Evolutionary conservation across 2,888 invertebrate species (phyloP), one percentile per base, ranked within the genome.

Genomic region (Aspidiotus rigidus): DNA sequence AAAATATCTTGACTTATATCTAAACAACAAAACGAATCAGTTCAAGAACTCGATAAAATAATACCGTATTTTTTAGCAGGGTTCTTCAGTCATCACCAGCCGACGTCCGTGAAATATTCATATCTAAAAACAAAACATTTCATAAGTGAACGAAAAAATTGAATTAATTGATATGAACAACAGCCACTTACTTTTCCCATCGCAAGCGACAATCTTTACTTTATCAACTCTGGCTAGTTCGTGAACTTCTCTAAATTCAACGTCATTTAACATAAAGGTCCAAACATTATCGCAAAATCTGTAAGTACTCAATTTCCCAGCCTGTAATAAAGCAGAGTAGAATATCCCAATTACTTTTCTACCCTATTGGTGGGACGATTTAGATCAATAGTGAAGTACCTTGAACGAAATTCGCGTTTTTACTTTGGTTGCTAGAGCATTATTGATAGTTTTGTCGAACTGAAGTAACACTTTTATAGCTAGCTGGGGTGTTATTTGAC

Each of bases 201-300:
- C 96, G 81, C 96, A 97, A 6, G 96, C 96, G 64, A 97, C 96
- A 79, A 97, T 94, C 83, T 97, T 97, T 13, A 97, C 92, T 82
- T 93, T 93, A 77, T 93, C 93, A 63, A 93, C 92, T 80, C 88
- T 88, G 11, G 90, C 90, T 72, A 94, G 86, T 78, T 95, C 94
- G 77, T 93, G 92, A 0, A 93, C 90, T 79, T 98, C 97, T 74
- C 93, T 84, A 77, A 98, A 97, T 78, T 98, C 97, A 9, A 97
- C 97, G 80, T 97, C 93, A 77, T 95, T 95, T 75, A 99, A 83
- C 85, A 99, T 93, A 77, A 99, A 94, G 7, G 99, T 99, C 99
- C 99, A 99, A 1, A 99, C 99, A 81, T 99, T 99, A 82, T 99
- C 99, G 83, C 99, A 99, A 81, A 99, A 99, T 76, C 99, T 82